Evolutionary conservation across 2,888 invertebrate species (phyloP).

Genomic region (Phymatocera aterrima): DNA sequence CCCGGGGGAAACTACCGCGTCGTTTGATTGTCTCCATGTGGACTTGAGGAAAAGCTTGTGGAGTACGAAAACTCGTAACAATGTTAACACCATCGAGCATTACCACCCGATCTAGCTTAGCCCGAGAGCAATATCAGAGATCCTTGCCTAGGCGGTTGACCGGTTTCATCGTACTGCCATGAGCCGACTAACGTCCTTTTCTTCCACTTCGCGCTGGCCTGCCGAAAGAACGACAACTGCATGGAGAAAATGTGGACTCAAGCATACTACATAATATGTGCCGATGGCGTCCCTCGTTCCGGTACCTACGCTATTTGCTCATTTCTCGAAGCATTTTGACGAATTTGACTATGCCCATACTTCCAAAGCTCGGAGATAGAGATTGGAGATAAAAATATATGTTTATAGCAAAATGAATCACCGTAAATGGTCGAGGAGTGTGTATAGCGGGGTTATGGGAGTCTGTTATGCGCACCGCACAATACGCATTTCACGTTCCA

Average conservation of each 20-base stretch:
- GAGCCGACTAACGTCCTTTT: background rate
- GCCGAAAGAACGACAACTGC: background rate
- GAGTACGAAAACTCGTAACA: background rate
- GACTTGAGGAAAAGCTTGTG: background rate
- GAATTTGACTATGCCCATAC: too few species aligned
- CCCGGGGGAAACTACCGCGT: background rate
- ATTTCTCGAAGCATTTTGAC: too few species aligned
- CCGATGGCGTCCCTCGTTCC: background rate
- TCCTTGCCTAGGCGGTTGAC: slow-evolving; percentile 32
- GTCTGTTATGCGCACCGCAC: slow-evolving; percentile 23
- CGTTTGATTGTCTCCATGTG: background rate
- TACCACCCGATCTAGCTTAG: slow-evolving; percentile 9
- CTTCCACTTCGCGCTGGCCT: background rate
- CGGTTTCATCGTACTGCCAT: slow-evolving; percentile 3
- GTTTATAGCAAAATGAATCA: background rate
- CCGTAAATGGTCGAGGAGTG: slow-evolving; percentile 23
- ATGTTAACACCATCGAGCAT: slow-evolving; percentile 43
- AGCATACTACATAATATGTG: too few species aligned
- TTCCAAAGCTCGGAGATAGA: too few species aligned
- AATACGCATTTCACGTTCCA: slow-evolving; percentile 26
- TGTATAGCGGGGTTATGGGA: background rate
- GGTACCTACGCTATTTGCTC: too few species aligned
- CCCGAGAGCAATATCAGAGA: slow-evolving; percentile 31
- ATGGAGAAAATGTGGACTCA: too few species aligned
- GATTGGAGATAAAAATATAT: background rate